These are phyloP conservation scores for Tachuris rubrigastra DNA, from an alignment of 2,113 vertebrate genomes.

Conservation along the genomic window DNA sequence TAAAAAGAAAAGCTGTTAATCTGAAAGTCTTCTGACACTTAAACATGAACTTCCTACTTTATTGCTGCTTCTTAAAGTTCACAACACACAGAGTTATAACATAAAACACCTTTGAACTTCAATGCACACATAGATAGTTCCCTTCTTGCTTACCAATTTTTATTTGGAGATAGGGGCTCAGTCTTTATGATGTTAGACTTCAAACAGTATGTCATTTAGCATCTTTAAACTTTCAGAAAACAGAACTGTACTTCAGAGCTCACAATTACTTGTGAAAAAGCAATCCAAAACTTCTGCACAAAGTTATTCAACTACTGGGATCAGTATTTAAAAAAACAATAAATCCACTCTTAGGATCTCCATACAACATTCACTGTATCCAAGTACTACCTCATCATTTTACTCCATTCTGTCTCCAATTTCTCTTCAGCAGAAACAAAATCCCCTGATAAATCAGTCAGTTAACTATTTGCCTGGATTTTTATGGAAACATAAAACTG, in stretches of 20 bases:
- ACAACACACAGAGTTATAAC: not conserved
- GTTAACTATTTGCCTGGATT: not conserved
- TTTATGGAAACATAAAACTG: not conserved
- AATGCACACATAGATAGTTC: not conserved
- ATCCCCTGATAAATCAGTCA: not conserved
- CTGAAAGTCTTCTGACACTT: not conserved
- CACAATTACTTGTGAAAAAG: not conserved
- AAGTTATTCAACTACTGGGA: not conserved
- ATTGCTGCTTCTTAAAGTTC: not conserved
- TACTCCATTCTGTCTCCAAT: not conserved
- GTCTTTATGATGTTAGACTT: not conserved
- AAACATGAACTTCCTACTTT: not conserved
- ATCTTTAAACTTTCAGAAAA: not conserved
- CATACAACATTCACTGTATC: not conserved
- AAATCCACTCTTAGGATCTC: not conserved
- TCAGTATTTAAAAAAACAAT: not conserved
- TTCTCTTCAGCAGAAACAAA: not conserved
- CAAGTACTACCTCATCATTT: not conserved
- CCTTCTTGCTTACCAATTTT: constrained; percentile 2
- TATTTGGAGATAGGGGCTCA: not conserved
- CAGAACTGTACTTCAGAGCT: not conserved
- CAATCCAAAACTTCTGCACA: not conserved
- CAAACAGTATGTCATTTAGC: not conserved
- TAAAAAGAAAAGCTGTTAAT: not conserved
- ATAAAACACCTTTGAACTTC: constrained; percentile 24